Percentiles rank a stretch among this genome's conserved stretches.
phyloP scores from a whole-genome alignment of 1,140 invertebrate species.

The Drosophila ironensis region DNA sequence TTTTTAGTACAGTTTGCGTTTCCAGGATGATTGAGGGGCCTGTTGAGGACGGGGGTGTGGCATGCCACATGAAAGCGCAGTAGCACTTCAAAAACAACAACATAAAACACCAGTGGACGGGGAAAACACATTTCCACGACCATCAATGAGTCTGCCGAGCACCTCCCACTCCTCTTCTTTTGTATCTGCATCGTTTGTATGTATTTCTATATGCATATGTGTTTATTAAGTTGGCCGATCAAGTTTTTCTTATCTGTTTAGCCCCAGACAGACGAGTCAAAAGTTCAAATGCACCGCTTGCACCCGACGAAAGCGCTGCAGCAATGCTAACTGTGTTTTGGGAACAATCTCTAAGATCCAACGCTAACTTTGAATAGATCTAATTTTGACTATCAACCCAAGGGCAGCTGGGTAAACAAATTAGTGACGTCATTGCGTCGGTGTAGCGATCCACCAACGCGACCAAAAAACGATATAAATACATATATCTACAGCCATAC shows the following conservation, averaged over 20 bases:
- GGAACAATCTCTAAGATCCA: no score
- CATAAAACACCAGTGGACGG: constrained; percentile 1
- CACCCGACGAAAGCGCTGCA: neutral
- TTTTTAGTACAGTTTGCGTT: neutral
- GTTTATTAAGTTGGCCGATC: constrained; percentile 4
- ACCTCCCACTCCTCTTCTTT: neutral
- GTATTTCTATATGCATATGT: neutral
- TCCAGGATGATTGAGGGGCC: constrained; percentile 42
- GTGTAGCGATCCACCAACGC: constrained; percentile 16
- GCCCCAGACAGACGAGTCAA: neutral
- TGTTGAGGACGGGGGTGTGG: neutral
- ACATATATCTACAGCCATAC: neutral
- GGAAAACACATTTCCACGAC: constrained; percentile 50
- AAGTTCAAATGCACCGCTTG: neutral
- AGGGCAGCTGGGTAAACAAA: constrained; percentile 16
- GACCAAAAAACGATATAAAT: constrained; percentile 17
- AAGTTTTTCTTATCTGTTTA: neutral
- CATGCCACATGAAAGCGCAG: constrained; percentile 60
- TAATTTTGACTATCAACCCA: constrained; percentile 6
- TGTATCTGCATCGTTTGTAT: neutral
- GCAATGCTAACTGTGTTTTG: no score
- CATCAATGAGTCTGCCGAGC: constrained; percentile 63
- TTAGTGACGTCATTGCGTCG: constrained; percentile 27
- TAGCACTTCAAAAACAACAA: constrained; percentile 51
- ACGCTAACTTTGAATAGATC: no score